Percentiles rank a stretch among this genome's conserved stretches.
phyloP scores from a whole-genome alignment of 2,113 vertebrate genomes.

The Indicator indicator region DNA sequence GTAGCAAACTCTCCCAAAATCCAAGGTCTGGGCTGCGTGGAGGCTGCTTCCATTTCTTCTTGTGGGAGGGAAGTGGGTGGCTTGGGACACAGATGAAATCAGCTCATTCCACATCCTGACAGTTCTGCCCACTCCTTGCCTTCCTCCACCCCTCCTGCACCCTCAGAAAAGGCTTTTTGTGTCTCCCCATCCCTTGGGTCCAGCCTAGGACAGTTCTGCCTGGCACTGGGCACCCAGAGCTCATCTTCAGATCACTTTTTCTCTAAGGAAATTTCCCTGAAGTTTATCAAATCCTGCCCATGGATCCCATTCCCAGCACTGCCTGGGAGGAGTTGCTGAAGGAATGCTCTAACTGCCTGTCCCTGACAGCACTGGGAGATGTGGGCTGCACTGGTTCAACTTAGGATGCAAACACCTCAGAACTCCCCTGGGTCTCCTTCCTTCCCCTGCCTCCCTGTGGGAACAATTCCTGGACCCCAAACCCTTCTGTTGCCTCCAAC shows the following conservation, averaged over 20 bases:
- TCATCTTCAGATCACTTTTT: background rate
- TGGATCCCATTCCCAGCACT: background rate
- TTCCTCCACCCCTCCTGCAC: background rate
- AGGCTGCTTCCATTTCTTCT: background rate
- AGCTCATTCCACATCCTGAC: background rate
- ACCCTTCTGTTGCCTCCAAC: accelerated
- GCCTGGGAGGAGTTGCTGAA: background rate
- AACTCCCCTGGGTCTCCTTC: background rate
- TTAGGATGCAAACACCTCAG: background rate
- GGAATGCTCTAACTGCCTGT: background rate
- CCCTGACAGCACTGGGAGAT: background rate
- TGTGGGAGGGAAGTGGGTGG: conserved; percentile 20
- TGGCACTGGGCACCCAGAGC: background rate
- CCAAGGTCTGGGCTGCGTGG: background rate
- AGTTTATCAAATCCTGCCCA: background rate
- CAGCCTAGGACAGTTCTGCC: background rate
- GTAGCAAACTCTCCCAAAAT: background rate
- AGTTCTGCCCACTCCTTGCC: background rate
- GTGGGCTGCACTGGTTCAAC: background rate
- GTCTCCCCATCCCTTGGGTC: background rate
- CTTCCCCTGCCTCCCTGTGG: background rate
- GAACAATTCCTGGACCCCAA: background rate
- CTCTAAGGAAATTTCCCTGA: background rate
- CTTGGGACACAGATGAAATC: background rate
- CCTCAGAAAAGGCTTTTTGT: background rate